Evolutionary conservation across 2,888 invertebrate species (phyloP).

Genomic region (Sphinx pinastri): DNA sequence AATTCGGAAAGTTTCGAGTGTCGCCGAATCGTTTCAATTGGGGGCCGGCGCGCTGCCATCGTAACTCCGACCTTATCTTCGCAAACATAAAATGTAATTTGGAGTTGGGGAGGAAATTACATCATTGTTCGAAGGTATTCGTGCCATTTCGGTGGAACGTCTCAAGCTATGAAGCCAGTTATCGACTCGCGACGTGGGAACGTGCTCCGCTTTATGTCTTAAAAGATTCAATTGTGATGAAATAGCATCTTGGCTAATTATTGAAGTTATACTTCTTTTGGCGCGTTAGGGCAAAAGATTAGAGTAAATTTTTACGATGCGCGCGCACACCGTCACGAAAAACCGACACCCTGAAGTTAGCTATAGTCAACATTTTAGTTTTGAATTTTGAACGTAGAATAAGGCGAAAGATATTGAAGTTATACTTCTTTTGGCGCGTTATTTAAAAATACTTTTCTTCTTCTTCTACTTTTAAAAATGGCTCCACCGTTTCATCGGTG

Average conservation of each 20-base stretch:
- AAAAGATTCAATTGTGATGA: not conserved
- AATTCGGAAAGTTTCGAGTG: conserved; percentile 60
- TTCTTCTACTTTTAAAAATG: too few relatives aligned
- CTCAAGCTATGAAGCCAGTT: conserved; percentile 43
- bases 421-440: too few relatives aligned
- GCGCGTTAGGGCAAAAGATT: too few relatives aligned
- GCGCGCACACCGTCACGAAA: too few relatives aligned
- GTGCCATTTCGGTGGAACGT: conserved; percentile 34
- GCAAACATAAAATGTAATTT: conserved; percentile 43
- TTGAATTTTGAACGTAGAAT: too few relatives aligned
- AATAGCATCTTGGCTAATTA: not conserved
- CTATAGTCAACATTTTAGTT: too few relatives aligned
- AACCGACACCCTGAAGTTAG: too few relatives aligned
- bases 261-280: too few relatives aligned
- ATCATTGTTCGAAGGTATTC: conserved; percentile 49
- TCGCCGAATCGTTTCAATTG: conserved; percentile 60
- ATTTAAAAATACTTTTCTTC: too few relatives aligned
- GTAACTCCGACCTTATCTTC: conserved; percentile 41
- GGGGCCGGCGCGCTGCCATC: conserved; percentile 46
- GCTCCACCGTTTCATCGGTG: too few relatives aligned
- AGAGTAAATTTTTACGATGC: too few relatives aligned
- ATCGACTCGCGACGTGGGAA: conserved; percentile 35
- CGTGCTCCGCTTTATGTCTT: conserved; percentile 24
- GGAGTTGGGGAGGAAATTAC: conserved; percentile 36
- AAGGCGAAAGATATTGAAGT: too few relatives aligned